Base-by-base conservation (phyloP, 2,888 invertebrate species). In the Byasa hedistus region DNA sequence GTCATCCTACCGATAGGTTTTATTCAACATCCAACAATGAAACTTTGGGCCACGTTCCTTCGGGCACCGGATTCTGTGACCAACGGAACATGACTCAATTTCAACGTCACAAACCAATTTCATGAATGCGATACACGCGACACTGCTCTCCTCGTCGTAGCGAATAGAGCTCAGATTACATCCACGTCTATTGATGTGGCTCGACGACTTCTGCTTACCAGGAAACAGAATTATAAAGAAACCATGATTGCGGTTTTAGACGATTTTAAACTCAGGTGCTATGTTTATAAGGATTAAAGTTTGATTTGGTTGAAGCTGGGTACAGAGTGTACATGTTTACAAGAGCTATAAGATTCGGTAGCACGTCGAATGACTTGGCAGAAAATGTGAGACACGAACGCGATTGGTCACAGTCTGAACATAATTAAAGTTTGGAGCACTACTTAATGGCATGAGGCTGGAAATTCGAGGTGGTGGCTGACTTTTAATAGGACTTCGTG, bases 381-480 rank as follows among this genome's bases (percentile, higher is more conserved):
- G 84, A 90, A 87, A 85, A 81, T 81, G 80, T 83, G 87, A 86
- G 90, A 89, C 91, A 91, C 90, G 91, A 91, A 86, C 88, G 81
- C 88, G 85, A 91, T 91, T 91, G 91, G 91, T 89, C 91, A 91
- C 91, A 91, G 90, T 82, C 87, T 78, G 87, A 89, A 91, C 85
- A 87, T 91, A 91, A 91, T 91, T 91, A 91, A 91, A 91, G 90
- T 91, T 91, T 88, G 88, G 89, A 87, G 86, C 87, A 88, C 85
- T 86, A 86, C 83, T 85, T 90, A 89, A 91, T 91, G 88, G 89
- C 86, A 88, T 89, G 87, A 88, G 83, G 86, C 83, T 83, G 83
- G 82, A 84, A 82, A 88, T 87, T 87, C 86, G 88, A 85, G 85
- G 88, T 89, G 87, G 87, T 87, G 83, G 82, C 81, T 87, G 89